Evolutionary conservation across 1,140 invertebrate genomes (phyloP).

Genomic region (Brachionus rubens): DNA sequence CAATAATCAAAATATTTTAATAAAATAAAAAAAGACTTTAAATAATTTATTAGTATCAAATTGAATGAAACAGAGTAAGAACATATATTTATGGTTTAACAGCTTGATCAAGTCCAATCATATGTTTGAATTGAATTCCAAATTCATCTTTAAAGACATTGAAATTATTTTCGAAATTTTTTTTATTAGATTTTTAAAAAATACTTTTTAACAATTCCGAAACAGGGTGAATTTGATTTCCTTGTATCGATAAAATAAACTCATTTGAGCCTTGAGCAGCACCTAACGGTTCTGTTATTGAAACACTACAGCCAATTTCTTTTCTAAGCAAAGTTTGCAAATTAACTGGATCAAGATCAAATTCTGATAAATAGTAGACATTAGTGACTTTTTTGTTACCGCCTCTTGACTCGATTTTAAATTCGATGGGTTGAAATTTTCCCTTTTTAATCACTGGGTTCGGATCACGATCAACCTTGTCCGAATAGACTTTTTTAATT

Average conservation of each 20-base stretch:
- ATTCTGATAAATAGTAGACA: conserved; percentile 13
- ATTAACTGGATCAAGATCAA: conserved; percentile 35
- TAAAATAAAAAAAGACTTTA: not conserved
- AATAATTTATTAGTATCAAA: not conserved
- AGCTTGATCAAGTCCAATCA: conserved; percentile 29
- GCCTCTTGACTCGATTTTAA: conserved; percentile 39
- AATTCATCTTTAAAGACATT: conserved; percentile 20
- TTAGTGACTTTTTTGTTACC: conserved; percentile 42
- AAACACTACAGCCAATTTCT: conserved; percentile 41
- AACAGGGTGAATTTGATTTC: conserved; percentile 43
- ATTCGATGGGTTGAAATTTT: conserved; percentile 41
- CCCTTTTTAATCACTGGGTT: not conserved
- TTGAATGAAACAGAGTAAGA: too few species aligned
- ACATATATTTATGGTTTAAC: not conserved
- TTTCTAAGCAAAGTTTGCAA: conserved; percentile 21
- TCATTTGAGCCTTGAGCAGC: conserved; percentile 6
- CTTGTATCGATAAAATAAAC: conserved; percentile 34
- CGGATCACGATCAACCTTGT: not conserved
- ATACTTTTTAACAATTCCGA: conserved; percentile 31
- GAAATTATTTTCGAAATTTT: not conserved
- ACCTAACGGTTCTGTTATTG: conserved; percentile 1
- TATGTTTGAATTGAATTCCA: conserved; percentile 29
- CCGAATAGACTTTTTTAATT: conserved; percentile 10
- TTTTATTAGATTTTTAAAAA: not conserved
- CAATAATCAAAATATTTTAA: too few species aligned